Percentiles rank a stretch among this genome's conserved stretches.
These are phyloP conservation scores for Drosophila murphyi DNA, from an alignment of 1,140 invertebrate species.

Conservation along the genomic window DNA sequence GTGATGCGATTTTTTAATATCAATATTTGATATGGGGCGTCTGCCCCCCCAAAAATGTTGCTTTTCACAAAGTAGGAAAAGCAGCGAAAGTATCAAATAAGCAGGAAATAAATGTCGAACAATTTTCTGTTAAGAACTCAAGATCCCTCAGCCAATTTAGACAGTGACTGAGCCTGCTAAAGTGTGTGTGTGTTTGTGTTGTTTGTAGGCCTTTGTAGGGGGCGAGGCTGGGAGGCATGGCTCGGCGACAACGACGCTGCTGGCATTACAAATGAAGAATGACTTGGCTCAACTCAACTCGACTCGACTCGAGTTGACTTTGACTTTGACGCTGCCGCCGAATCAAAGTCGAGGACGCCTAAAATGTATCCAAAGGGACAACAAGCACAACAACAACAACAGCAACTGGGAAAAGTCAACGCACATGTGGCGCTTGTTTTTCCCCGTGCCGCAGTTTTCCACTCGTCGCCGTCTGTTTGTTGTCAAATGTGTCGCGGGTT, in stretches of 20 bases:
- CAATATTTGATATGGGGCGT: slow-evolving; percentile 63
- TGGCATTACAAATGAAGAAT: slow-evolving; percentile 61
- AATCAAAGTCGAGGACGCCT: slow-evolving; percentile 42
- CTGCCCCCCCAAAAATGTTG: neutral
- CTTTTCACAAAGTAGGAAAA: slow-evolving; percentile 16
- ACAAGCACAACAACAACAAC: slow-evolving; percentile 3
- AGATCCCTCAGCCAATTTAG: slow-evolving; percentile 58
- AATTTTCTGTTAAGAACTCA: slow-evolving; percentile 60
- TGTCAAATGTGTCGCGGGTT: slow-evolving; percentile 71
- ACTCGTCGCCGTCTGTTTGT: slow-evolving; percentile 52
- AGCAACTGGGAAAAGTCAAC: slow-evolving; percentile 30
- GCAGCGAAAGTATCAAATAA: slow-evolving; percentile 63
- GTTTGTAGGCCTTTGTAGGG: slow-evolving; percentile 31
- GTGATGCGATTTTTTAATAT: slow-evolving; percentile 82
- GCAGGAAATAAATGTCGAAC: slow-evolving; percentile 72
- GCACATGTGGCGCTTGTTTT: slow-evolving; percentile 68
- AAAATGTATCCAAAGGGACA: slow-evolving; percentile 60
- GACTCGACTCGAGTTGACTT: slow-evolving; percentile 30
- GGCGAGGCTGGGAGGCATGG: slow-evolving; percentile 42
- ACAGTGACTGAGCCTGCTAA: neutral
- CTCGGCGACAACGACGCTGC: slow-evolving; percentile 36
- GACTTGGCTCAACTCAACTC: slow-evolving; percentile 37
- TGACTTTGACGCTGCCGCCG: slow-evolving; percentile 55
- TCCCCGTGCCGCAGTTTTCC: slow-evolving; percentile 21
- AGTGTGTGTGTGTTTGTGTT: slow-evolving; percentile 4